phyloP scores from a whole-genome alignment of 2,888 invertebrate genomes.

The Caenorhabditis sulstoni region DNA sequence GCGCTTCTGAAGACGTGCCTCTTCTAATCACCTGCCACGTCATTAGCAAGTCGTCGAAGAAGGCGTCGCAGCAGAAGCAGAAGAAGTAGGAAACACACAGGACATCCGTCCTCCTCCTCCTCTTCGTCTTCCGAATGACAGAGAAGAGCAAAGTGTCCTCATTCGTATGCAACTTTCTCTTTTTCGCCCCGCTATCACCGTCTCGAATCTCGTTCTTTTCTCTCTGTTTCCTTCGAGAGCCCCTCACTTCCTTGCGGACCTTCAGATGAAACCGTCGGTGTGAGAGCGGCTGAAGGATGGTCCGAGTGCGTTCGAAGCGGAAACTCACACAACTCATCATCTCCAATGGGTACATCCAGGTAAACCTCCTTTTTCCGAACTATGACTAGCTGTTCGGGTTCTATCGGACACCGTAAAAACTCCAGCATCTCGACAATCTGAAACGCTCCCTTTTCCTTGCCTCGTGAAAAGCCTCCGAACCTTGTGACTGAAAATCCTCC shows the following conservation, averaged over 20 bases:
- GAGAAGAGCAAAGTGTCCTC: conserved; percentile 1
- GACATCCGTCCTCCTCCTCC: background rate
- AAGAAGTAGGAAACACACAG: background rate
- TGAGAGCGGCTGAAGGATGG: conserved; percentile 20
- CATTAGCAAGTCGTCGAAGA: conserved; percentile 7
- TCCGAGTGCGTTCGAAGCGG: conserved; percentile 46
- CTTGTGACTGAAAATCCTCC: too few species aligned
- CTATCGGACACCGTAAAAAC: too few species aligned
- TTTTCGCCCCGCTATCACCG: conserved; percentile 7
- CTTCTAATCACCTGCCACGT: conserved; percentile 24
- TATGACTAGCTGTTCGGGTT: too few species aligned
- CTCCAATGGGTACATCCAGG: conserved; percentile 77
- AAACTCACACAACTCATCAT: conserved; percentile 71
- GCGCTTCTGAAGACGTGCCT: background rate
- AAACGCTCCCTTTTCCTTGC: too few species aligned
- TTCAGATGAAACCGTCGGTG: conserved; percentile 6
- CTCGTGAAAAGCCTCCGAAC: too few species aligned
- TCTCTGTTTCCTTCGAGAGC: background rate
- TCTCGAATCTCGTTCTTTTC: conserved; percentile 7
- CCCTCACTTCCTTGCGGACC: background rate
- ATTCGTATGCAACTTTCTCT: background rate
- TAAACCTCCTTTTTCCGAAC: conserved; percentile 20
- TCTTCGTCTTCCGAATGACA: background rate
- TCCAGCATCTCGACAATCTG: too few species aligned
- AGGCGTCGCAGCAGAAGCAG: background rate